Base-by-base conservation (phyloP, 2,888 invertebrate species). In the Dynastes tityus region DNA sequence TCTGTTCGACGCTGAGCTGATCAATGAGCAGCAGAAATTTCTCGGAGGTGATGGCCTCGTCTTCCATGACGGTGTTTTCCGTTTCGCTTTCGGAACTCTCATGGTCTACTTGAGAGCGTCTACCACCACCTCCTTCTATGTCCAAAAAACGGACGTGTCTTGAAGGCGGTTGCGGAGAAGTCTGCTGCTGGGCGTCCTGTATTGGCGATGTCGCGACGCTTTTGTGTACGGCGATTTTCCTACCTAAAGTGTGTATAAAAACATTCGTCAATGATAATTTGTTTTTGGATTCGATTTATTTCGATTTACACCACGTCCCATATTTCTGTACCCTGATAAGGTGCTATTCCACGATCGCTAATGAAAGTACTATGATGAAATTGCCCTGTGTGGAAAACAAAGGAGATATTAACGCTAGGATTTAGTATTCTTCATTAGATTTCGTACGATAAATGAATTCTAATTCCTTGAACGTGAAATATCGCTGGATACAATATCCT, bases 81-180 rank as follows among this genome's bases (percentile, higher is more conserved):
- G 97, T 96, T 89, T 97, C 97, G 87, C 96, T 96, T 89, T 97
- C 97, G 85, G 96, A 96, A 88, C 96, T 96, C 90, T 96, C 96
- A 86, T 95, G 93, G 87, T 95, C 94, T 63, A 79, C 76, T 71
- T 80, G 80, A 77, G 83, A 78, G 81, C 84, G 84, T 84, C 87
- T 86, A 80, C 84, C 83, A 84, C 87, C 88, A 83, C 86, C 84
- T 85, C 91, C 92, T 88, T 94, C 93, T 80, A 95, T 94, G 90
- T 96, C 96, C 85, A 96, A 92, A 89, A 96, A 96, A 85, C 96
- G 93, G 83, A 96, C 96, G 91, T 95, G 95, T 75, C 95, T 94
- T 85, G 92, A 95, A 87, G 89, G 93, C 88, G 91, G 88, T 83
- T 88, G 88, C 75, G 88, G 88, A 77, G 88, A 88, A 71, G 88